Base-by-base conservation (phyloP, 1,140 invertebrate genomes). In the Dendroctonus ponderosae region DNA sequence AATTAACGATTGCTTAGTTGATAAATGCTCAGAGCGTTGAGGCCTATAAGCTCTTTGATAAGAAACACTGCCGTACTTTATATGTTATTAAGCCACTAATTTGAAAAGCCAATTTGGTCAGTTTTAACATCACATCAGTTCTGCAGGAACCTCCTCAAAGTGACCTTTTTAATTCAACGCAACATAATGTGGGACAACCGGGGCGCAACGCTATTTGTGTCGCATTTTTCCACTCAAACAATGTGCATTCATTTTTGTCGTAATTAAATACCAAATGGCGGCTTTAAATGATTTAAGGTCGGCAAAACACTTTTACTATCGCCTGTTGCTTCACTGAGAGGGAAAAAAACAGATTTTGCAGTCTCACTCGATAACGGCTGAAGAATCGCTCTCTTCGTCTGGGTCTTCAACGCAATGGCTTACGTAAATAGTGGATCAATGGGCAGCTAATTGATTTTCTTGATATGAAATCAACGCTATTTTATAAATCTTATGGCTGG, bases 211-310 rank as follows among this genome's bases (percentile, higher is more conserved):
- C 51, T 9, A 57, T 57, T 57, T 57, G 26, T 57, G 11, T 57
- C 37, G 7, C 37, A 39, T 26, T 26, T 26, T 26, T 26, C 26
- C 26, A 26, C 26, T n/a, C 8, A 57, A 57, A 57, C 54, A 57
- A 57, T 57, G 37, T 15, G 54, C 54, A 43, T 57, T 43, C 9
- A 57, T 11, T 11, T 39, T 57, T 52, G 50, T 12, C 26, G 54
- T 57, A 57, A 57, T 57, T 57, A 57, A 57, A 57, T 57, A 57
- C 40, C 54, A 57, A 57, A 57, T 43, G 37, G 41, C 54, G 54
- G 41, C n/a, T 9, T 26, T 57, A 12, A 57, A 26, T 43, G 37
- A 57, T 41, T 57, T 57, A 57, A 57, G 54, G 54, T 57, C 54
- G 54, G 54, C n/a, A n/a, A 39, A 9, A 41, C 38, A 57, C 54